Conservation (phyloP, 2,113 vertebrate species). For the Platichthys stellatus region DNA sequence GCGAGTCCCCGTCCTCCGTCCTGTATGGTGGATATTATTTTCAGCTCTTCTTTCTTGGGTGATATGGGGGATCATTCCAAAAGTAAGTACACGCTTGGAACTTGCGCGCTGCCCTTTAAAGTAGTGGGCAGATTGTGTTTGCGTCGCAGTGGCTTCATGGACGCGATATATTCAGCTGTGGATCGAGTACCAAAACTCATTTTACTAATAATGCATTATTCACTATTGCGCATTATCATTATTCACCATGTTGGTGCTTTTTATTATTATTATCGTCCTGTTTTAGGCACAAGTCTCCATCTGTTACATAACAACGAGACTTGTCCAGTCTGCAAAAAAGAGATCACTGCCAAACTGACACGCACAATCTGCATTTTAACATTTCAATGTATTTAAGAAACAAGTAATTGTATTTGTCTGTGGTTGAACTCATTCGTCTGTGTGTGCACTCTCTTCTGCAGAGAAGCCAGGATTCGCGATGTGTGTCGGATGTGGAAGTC, state of each 20-base stretch:
- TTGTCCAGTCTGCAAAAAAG: constrained; percentile 38
- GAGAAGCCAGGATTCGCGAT: constrained; percentile 93
- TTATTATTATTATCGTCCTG: not conserved
- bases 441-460: constrained; percentile 71
- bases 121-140: constrained; percentile 33
- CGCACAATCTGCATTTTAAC: not conserved
- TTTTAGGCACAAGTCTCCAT: constrained; percentile 17
- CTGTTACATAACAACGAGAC: constrained; percentile 55
- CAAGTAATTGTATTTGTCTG: not conserved
- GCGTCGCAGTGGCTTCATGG: constrained; percentile 23
- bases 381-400: not conserved
- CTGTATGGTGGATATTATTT: constrained; percentile 98
- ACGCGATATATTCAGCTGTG: constrained; percentile 8
- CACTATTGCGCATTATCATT: not conserved
- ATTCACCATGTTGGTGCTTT: not conserved
- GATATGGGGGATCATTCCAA: constrained; percentile 98
- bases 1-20: constrained; percentile 75
- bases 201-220: constrained; percentile 3
- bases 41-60: constrained; percentile 92
- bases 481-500: constrained; percentile 97
- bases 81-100: constrained; percentile 87
- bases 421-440: not conserved
- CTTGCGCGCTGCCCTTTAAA: constrained; percentile 2
- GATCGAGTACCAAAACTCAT: constrained; percentile 14
- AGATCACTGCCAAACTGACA: constrained; percentile 6